phyloP scores from a whole-genome alignment of 2,888 invertebrate genomes.

The Drosophila crucigera region DNA sequence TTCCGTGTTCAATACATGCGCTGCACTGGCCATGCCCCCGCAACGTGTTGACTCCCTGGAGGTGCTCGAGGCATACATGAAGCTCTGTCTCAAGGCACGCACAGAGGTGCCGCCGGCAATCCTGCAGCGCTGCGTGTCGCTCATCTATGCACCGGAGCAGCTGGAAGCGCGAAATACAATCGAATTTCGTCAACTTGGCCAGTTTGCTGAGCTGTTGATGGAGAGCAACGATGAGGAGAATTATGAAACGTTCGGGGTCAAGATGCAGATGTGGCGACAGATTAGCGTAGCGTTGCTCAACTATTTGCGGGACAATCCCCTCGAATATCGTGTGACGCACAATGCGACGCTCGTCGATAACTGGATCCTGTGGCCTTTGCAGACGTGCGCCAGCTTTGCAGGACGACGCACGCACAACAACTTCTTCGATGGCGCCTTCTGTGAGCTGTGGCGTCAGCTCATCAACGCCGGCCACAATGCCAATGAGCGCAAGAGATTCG shows the following conservation, averaged over 20 bases:
- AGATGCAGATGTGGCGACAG: slow-evolving; percentile 79
- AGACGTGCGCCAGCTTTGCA: slow-evolving; percentile 69
- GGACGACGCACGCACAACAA: slow-evolving; percentile 53
- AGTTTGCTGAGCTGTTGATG: slow-evolving; percentile 68
- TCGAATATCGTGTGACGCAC: slow-evolving; percentile 70
- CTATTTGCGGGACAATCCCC: slow-evolving; percentile 65
- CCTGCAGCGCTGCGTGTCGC: slow-evolving; percentile 66
- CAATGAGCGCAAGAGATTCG: slow-evolving; percentile 65
- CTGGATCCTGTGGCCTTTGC: slow-evolving; percentile 83
- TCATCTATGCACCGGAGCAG: slow-evolving; percentile 62
- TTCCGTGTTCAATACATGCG: slow-evolving; percentile 64
- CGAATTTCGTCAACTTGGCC: slow-evolving; percentile 62
- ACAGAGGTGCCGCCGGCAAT: slow-evolving; percentile 68
- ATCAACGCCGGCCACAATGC: slow-evolving; percentile 71
- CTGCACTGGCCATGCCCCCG: slow-evolving; percentile 1
- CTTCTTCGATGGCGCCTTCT: slow-evolving; percentile 70
- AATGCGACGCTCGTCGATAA: slow-evolving; percentile 70
- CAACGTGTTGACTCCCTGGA: slow-evolving; percentile 29
- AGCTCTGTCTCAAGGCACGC: slow-evolving; percentile 65
- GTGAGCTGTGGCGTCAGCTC: slow-evolving; percentile 77
- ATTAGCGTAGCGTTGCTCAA: slow-evolving; percentile 66
- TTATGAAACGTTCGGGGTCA: slow-evolving; percentile 71
- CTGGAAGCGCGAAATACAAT: slow-evolving; percentile 46
- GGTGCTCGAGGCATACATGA: slow-evolving; percentile 63
- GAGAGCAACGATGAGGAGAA: slow-evolving; percentile 73